phyloP scores from a whole-genome alignment of 2,888 invertebrate genomes.

The Yponomeuta malinellus region DNA sequence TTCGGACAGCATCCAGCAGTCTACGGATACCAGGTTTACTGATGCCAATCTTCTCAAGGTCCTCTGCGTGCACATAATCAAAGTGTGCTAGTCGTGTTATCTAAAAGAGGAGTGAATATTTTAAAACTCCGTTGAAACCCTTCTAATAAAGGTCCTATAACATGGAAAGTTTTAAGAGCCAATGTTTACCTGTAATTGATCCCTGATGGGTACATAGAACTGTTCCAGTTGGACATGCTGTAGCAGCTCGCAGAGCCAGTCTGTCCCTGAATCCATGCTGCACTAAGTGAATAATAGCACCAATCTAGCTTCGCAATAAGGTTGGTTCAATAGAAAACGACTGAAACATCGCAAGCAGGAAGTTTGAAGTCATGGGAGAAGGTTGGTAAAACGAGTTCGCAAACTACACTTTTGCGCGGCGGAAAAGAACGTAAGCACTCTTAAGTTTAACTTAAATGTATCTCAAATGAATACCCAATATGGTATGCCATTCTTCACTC shows the following conservation, averaged over 20 bases:
- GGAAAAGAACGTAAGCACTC: neutral
- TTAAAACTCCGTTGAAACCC: neutral
- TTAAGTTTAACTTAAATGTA: neutral
- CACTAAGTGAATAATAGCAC: constrained; percentile 21
- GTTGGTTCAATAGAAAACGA: constrained; percentile 29
- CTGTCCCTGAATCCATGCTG: constrained; percentile 73
- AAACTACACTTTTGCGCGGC: neutral
- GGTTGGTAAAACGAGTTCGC: constrained; percentile 1
- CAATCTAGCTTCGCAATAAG: constrained; percentile 20
- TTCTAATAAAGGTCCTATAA: neutral
- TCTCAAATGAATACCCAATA: neutral
- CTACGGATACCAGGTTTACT: constrained; percentile 95
- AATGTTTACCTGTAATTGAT: constrained; percentile 88
- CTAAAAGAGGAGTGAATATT: constrained; percentile 54
- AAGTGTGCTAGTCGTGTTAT: constrained; percentile 96
- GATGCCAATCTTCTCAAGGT: constrained; percentile 95
- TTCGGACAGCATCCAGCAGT: constrained; percentile 93
- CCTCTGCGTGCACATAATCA: constrained; percentile 96
- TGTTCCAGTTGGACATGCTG: constrained; percentile 94
- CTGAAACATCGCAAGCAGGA: constrained; percentile 60
- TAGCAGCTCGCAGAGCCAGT: constrained; percentile 90
- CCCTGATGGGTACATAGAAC: constrained; percentile 91
- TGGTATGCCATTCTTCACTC: neutral
- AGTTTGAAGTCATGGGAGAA: constrained; percentile 41
- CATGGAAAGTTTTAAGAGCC: too few relatives aligned